Percentiles rank a stretch among this genome's conserved stretches.
Evolutionary conservation across 2,888 invertebrate species (phyloP).

Genomic region (Vanessa cardui): DNA sequence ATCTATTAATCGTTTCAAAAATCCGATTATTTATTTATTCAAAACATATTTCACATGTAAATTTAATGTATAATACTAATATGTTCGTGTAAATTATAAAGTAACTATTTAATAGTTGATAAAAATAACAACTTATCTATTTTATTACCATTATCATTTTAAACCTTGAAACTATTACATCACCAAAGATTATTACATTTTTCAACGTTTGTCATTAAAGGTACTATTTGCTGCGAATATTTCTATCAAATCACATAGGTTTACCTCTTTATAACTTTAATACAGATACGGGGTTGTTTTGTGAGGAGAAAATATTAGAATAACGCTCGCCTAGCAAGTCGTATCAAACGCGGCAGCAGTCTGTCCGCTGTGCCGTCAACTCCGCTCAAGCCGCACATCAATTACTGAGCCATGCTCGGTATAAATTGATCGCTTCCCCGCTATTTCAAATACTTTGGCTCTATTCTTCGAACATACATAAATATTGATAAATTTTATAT

Average conservation of each 20-base stretch:
- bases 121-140: no score
- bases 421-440: constrained; percentile 71
- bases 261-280: not conserved
- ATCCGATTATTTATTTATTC: not conserved
- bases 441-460: constrained; percentile 44
- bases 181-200: no score
- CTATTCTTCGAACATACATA: constrained; percentile 26
- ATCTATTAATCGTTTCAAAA: not conserved
- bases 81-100: not conserved
- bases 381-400: constrained; percentile 63
- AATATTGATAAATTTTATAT: constrained; percentile 12
- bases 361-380: constrained; percentile 50
- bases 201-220: no score
- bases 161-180: no score
- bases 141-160: no score
- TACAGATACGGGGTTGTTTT: not conserved
- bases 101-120: not conserved
- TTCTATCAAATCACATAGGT: no score
- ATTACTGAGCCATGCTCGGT: constrained; percentile 64
- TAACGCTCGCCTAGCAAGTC: not conserved
- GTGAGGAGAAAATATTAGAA: not conserved
- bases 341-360: constrained; percentile 48
- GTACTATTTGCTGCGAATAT: no score
- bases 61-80: not conserved
- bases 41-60: not conserved